Base-by-base conservation (phyloP, 2,113 vertebrate genomes). In the Condylura cristata region DNA sequence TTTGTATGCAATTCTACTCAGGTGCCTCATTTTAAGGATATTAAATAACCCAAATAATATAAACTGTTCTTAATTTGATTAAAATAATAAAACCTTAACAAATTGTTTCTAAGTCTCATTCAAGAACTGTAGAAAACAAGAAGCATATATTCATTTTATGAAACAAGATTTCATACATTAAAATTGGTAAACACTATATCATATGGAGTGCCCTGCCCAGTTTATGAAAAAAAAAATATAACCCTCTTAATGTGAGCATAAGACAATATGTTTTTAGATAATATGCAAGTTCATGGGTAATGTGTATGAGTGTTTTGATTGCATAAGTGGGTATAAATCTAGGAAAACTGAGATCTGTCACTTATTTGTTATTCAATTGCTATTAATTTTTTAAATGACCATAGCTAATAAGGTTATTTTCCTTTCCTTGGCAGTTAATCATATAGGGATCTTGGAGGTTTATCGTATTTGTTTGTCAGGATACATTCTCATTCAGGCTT, bases 31-130 rank as follows among this genome's bases (percentile, higher is more conserved):
- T 93, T 68, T 84, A 60, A 89, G 46, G 75, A 75, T 66, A 51
- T 86, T 39, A 92, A 89, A 63, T 94, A 34, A 58, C 22, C 22
- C 28, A 86, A 79, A 51, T 60, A 72, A 41, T 86, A 84, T 16
- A 71, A 5, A 18, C 9, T 58, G 53, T 22, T 56, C 53, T 22
- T 22, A 56, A 22, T 22, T 56, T 56, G 53, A 8, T 56, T 56
- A 56, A 56, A 56, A 56, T 56, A 8, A 74, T 61, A 87, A 63
- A 92, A 65, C 6, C 20, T 80, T 84, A 51, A 51, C 13, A 82
- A 16, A 76, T 44, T 81, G 12, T 56, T 56, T 13, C 56, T 83
- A 58, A 72, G 90, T 63, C 68, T 32, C 44, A 39, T 24, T 68
- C 2, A 20, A 87, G 28, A 58, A 24, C 2, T 68, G 37, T 17